phyloP scores from a whole-genome alignment of 2,888 invertebrate species.

The Lasioglossum vierecki region DNA sequence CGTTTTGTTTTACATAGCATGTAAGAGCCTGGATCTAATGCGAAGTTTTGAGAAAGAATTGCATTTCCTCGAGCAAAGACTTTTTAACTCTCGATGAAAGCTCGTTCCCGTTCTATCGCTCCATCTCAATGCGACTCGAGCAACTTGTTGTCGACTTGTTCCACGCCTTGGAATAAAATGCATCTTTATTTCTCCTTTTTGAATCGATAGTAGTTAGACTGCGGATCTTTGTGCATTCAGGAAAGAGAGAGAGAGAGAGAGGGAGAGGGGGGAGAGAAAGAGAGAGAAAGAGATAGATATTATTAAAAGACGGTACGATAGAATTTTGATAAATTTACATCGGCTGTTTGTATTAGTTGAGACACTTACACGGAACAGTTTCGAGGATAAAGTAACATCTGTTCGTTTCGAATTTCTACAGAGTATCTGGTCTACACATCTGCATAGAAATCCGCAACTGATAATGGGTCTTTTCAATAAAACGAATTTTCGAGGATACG shows the following conservation, averaged over 20 bases:
- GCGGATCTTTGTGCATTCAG: conserved; percentile 1
- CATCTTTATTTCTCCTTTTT: conserved; percentile 24
- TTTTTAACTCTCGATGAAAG: conserved; percentile 21
- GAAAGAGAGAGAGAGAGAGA: no score
- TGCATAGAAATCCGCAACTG: conserved; percentile 13
- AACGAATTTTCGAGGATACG: conserved; percentile 25
- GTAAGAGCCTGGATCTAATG: conserved; percentile 65
- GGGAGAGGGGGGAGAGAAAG: no score
- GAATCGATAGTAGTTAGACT: conserved; percentile 17
- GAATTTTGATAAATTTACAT: neutral
- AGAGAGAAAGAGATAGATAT: neutral
- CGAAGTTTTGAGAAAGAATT: conserved; percentile 28
- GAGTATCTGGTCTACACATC: neutral
- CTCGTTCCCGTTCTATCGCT: conserved; percentile 61
- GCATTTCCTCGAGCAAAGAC: conserved; percentile 19
- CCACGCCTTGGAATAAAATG: conserved; percentile 41
- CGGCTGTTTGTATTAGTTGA: neutral
- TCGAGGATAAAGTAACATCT: neutral
- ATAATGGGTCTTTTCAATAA: conserved; percentile 8
- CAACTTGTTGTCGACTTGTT: conserved; percentile 44
- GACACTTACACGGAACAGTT: neutral
- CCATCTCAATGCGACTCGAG: conserved; percentile 72
- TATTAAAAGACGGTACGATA: neutral
- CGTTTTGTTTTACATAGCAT: conserved; percentile 66
- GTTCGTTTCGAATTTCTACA: neutral